phyloP scores from a whole-genome alignment of 2,797 vertebrate genomes.

The Etheostoma nigrum region DNA sequence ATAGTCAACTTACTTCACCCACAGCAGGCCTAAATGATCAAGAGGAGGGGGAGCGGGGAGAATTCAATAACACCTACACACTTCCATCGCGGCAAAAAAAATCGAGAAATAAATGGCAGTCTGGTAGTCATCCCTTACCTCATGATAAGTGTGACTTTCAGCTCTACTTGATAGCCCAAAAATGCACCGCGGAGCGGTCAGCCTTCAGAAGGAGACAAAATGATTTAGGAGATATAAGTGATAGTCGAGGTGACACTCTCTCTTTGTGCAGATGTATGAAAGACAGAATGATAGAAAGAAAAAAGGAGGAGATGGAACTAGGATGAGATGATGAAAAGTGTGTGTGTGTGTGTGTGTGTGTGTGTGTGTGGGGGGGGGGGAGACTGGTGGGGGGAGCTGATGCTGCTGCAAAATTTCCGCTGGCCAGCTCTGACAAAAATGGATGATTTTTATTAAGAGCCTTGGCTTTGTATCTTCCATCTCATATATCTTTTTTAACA shows the following conservation, averaged over 20 bases:
- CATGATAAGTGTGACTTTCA: constrained; percentile 79
- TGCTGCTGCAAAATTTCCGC: constrained; percentile 78
- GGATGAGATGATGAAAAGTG: constrained; percentile 52
- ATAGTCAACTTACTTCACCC: constrained; percentile 44
- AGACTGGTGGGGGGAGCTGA: constrained; percentile 23
- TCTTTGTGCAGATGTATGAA: constrained; percentile 61
- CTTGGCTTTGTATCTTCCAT: constrained; percentile 79
- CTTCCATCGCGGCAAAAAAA: constrained; percentile 38
- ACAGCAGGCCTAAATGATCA: constrained; percentile 43
- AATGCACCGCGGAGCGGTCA: constrained; percentile 70
- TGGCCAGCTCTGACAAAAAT: constrained; percentile 82
- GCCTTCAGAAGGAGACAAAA: constrained; percentile 70
- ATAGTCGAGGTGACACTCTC: constrained; percentile 57
- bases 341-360: too few species aligned
- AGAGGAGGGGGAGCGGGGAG: constrained; percentile 25
- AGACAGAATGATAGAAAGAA: constrained; percentile 48
- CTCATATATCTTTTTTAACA: constrained; percentile 80
- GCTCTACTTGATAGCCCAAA: constrained; percentile 70
- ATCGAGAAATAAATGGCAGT: constrained; percentile 77
- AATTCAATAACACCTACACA: constrained; percentile 73
- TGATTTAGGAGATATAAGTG: constrained; percentile 73
- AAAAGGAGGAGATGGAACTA: constrained; percentile 47
- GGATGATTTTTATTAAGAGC: constrained; percentile 86
- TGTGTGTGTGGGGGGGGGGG: too few species aligned
- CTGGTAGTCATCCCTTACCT: constrained; percentile 75